Base-by-base conservation (phyloP, 2,888 invertebrate genomes). In the Parelbella ahira region DNA sequence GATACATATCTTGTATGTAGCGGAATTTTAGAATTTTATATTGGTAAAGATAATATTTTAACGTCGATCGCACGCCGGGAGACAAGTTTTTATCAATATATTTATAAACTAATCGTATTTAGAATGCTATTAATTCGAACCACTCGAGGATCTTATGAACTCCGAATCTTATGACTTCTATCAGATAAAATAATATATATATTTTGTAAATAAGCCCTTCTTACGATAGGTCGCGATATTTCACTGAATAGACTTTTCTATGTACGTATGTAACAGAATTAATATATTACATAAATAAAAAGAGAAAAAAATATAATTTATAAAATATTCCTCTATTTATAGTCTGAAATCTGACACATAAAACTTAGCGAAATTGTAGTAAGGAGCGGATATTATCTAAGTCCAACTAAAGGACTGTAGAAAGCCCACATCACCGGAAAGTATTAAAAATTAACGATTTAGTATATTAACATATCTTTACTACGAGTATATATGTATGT, bases 121-220 rank as follows among this genome's bases (percentile, higher is more conserved):
- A 83, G 82, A 60, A 74, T 57, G 77, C 79, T 83, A 82, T 71
- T 61, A 60, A 75, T 68, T 76, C 65, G 78, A 75, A 84, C 81
- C 78, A 83, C 79, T 79, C 67, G 68, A 75, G 58, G 61, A 75
- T 84, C 86, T 87, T 86, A 86, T 87, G 86, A 87, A 82, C 74
- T 80, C 73, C 65, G 77, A 72, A 82, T 87, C 84, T 87, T 87
- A 87, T 84, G 87, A 87, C 83, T 83, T 77, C 66, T 67, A 72
- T 74, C 75, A 78, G 68, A 81, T 77, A 64, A 72, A 76, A 53
- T 25, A 53, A 71, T 79, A 79, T 82, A 71, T 79, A 80, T 82
- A 79, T 82, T 77, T 81, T 86, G 78, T 84, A 83, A 74, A 78
- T 80, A 80, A 61, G 63, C 63, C 67, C 71, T 81, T 74, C 72